Percentiles rank a stretch among this genome's conserved stretches.
Evolutionary conservation across 2,888 invertebrate genomes (phyloP).

Genomic region (Xylota sylvarum): DNA sequence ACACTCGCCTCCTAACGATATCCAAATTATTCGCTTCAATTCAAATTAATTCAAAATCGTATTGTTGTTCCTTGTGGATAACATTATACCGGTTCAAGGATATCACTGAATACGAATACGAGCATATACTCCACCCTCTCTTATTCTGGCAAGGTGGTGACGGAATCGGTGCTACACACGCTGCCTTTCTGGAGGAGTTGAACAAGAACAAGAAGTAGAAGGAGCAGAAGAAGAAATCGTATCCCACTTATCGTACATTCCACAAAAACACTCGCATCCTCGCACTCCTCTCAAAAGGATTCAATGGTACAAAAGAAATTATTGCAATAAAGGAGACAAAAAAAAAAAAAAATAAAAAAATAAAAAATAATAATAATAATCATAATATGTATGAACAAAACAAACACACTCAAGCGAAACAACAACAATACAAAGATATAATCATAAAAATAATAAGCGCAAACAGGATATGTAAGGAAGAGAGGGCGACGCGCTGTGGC

Average conservation of each 20-base stretch:
- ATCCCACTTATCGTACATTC: slow-evolving; percentile 63
- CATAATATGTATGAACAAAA: slow-evolving; percentile 63
- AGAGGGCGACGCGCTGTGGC: background rate
- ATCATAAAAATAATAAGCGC: slow-evolving; percentile 75
- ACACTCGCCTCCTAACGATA: slow-evolving; percentile 69
- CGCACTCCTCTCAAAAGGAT: slow-evolving; percentile 64
- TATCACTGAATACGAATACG: slow-evolving; percentile 58
- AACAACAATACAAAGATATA: slow-evolving; percentile 64
- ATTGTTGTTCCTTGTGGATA: slow-evolving; percentile 73
- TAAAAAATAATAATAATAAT: slow-evolving; percentile 52
- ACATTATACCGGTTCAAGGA: slow-evolving; percentile 73
- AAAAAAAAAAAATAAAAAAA: slow-evolving; percentile 37
- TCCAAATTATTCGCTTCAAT: slow-evolving; percentile 77
- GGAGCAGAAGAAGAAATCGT: slow-evolving; percentile 24
- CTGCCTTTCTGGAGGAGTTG: background rate
- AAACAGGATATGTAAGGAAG: slow-evolving; percentile 54
- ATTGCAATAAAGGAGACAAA: slow-evolving; percentile 55
- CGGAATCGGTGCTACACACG: slow-evolving; percentile 36
- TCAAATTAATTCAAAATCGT: slow-evolving; percentile 77
- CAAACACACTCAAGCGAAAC: slow-evolving; percentile 66
- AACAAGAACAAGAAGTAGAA: background rate
- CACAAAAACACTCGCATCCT: slow-evolving; percentile 36
- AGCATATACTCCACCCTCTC: background rate
- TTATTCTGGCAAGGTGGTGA: slow-evolving; percentile 14
- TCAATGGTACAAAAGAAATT: slow-evolving; percentile 74